phyloP scores from a whole-genome alignment of 2,113 vertebrate genomes.

The Lathamus discolor region DNA sequence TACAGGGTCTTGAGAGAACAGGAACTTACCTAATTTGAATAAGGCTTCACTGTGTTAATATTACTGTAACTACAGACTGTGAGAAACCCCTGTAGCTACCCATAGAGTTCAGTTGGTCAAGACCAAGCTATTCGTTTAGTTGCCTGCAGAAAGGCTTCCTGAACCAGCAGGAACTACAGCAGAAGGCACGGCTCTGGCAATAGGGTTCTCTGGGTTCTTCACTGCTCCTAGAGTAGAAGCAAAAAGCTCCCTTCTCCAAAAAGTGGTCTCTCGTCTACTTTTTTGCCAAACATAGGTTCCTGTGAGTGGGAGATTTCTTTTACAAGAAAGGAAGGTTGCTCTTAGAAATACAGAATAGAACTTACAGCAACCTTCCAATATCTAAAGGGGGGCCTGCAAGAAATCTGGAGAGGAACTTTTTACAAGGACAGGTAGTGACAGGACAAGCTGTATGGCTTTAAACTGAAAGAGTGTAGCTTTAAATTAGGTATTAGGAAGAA shows the following conservation, averaged over 20 bases:
- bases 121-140: not conserved
- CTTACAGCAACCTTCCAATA: not conserved
- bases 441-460: not conserved
- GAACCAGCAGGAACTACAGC: not conserved
- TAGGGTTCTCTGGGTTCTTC: not conserved
- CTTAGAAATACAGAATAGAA: not conserved
- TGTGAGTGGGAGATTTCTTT: not conserved
- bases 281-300: not conserved
- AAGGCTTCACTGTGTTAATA: not conserved
- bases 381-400: not conserved
- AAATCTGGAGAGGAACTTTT: not conserved
- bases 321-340: not conserved
- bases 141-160: not conserved
- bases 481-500: not conserved
- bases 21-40: not conserved
- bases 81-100: not conserved
- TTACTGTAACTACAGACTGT: not conserved
- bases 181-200: not conserved
- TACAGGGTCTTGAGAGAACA: not conserved
- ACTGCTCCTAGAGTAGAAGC: not conserved
- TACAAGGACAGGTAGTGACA: not conserved
- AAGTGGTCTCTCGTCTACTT: not conserved
- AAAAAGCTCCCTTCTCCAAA: not conserved
- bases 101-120: not conserved
- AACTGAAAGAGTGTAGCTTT: not conserved